Conservation (phyloP, 2,113 vertebrate genomes). For the Solea solea region DNA sequence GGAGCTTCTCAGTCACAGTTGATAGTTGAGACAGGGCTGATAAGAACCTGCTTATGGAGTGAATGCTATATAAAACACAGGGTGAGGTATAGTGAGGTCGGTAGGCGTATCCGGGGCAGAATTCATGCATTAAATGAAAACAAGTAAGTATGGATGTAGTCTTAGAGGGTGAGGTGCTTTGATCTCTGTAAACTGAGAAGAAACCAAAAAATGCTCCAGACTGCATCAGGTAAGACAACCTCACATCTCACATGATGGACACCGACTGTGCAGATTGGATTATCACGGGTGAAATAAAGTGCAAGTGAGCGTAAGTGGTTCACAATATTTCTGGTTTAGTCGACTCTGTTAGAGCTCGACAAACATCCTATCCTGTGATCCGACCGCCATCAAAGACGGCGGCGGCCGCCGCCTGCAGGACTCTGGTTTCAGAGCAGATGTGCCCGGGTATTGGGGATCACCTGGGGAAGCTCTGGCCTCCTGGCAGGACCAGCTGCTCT, state of each 20-base stretch:
- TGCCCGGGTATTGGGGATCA: conserved; percentile 49
- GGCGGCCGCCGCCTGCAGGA: neutral
- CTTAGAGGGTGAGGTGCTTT: conserved; percentile 6
- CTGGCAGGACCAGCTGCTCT: conserved; percentile 56
- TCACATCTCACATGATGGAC: neutral
- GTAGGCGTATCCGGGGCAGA: no score
- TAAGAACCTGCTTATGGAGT: no score
- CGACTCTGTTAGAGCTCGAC: conserved; percentile 7
- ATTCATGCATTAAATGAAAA: no score
- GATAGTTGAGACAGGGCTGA: no score
- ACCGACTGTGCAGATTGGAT: neutral
- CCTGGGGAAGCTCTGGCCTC: conserved; percentile 56
- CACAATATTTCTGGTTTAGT: conserved; percentile 1
- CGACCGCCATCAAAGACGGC: conserved; percentile 11
- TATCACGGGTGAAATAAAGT: neutral
- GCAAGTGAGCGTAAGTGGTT: neutral
- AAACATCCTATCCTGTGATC: conserved; percentile 6
- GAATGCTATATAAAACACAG: no score
- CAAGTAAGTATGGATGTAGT: neutral
- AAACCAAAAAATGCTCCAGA: neutral
- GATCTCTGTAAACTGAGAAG: conserved; percentile 15
- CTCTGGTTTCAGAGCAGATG: conserved; percentile 73
- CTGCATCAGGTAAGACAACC: neutral
- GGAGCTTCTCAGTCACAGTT: no score
- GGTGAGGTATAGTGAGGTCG: no score